These are phyloP conservation scores for Drosophila pachea DNA, from an alignment of 1,140 invertebrate species.

Conservation along the genomic window DNA sequence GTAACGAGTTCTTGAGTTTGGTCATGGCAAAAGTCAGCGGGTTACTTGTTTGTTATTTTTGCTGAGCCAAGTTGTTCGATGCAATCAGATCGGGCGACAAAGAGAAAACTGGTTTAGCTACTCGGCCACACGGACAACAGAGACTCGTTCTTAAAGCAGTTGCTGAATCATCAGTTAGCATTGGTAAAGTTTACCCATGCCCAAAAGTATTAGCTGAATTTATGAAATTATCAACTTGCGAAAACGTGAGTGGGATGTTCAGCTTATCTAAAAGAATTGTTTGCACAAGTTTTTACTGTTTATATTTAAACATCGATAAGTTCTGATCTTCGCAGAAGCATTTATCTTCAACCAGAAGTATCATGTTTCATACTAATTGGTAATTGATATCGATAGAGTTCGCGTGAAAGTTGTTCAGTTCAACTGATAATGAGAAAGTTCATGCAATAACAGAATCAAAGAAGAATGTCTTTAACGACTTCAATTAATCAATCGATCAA, in stretches of 20 bases:
- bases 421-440: too few relatives aligned
- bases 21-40: constrained; percentile 40
- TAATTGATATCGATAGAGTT: too few relatives aligned
- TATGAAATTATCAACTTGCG: constrained; percentile 20
- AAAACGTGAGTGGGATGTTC: constrained; percentile 20
- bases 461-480: too few relatives aligned
- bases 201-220: constrained; percentile 29
- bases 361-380: too few relatives aligned
- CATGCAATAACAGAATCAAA: too few relatives aligned
- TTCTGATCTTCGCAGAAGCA: neutral
- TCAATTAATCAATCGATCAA: too few relatives aligned
- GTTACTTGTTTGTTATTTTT: constrained; percentile 20
- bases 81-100: constrained; percentile 41
- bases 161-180: constrained; percentile 21
- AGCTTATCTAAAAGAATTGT: constrained; percentile 19
- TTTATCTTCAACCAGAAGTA: neutral
- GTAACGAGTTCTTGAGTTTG: constrained; percentile 33
- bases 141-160: constrained; percentile 33
- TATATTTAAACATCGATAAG: neutral
- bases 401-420: too few relatives aligned
- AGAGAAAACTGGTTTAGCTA: constrained; percentile 30
- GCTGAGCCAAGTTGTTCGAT: constrained; percentile 33
- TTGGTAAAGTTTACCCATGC: neutral
- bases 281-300: neutral
- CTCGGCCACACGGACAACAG: constrained; percentile 4